phyloP scores from a whole-genome alignment of 2,797 vertebrate genomes.

The Gouania willdenowi region DNA sequence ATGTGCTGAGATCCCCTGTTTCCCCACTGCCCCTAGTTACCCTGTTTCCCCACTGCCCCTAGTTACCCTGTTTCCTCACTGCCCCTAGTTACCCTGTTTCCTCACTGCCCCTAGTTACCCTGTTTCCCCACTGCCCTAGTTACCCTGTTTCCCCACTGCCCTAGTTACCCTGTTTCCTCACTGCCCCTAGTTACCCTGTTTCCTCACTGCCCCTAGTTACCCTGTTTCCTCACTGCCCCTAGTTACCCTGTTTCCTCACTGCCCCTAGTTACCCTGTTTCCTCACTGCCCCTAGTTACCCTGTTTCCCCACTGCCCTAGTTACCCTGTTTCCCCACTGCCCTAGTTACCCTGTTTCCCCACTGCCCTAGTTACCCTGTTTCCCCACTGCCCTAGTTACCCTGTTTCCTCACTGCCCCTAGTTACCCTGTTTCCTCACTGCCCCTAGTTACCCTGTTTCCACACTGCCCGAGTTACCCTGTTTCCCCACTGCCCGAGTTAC shows the following conservation, averaged over 20 bases:
- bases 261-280: no score
- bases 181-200: slow-evolving; percentile 8
- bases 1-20: slow-evolving; percentile 19
- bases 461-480: no score
- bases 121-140: no score
- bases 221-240: slow-evolving; percentile 1
- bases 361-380: neutral
- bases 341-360: slow-evolving; percentile 9
- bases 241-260: no score
- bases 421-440: no score
- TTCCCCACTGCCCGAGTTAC: slow-evolving; percentile 5
- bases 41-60: slow-evolving; percentile 2
- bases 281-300: no score
- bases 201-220: neutral
- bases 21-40: slow-evolving; percentile 4
- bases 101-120: no score
- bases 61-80: neutral
- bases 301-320: no score
- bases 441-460: no score
- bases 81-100: no score
- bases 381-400: neutral
- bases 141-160: no score
- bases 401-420: no score
- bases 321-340: slow-evolving; percentile 8
- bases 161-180: slow-evolving; percentile 9